Conservation (phyloP, 2,113 vertebrate species). For the Ursus arctos region DNA sequence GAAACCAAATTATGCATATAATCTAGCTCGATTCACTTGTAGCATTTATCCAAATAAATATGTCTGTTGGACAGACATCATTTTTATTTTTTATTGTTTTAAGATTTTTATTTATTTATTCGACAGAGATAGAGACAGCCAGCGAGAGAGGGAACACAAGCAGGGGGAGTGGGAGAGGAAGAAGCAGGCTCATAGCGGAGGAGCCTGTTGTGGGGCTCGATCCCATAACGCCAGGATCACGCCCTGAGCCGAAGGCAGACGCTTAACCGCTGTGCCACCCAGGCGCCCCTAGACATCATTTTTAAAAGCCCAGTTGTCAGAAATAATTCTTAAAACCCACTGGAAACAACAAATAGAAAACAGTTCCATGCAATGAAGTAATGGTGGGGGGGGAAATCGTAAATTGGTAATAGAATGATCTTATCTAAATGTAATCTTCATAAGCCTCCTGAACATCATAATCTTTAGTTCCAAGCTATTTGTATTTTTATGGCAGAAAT, state of each 20-base stretch:
- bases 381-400: not conserved
- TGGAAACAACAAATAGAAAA: conserved; percentile 52
- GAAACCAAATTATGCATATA: not conserved
- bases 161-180: no score
- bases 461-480: conserved; percentile 54
- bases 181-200: no score
- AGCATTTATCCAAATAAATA: not conserved
- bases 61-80: conserved; percentile 6
- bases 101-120: no score
- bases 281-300: not conserved
- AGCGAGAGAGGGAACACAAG: no score
- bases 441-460: conserved; percentile 11
- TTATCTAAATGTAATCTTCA: conserved; percentile 59
- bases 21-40: not conserved
- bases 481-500: conserved; percentile 65
- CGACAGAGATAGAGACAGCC: no score
- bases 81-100: not conserved
- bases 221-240: no score
- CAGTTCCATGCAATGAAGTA: conserved; percentile 20
- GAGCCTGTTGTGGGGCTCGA: no score
- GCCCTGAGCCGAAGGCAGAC: no score
- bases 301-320: conserved; percentile 20
- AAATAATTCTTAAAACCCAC: conserved; percentile 35
- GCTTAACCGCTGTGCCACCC: no score
- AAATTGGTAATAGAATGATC: conserved; percentile 15